Conservation (phyloP, 2,888 invertebrate genomes). For the Temnothorax ravouxi region DNA sequence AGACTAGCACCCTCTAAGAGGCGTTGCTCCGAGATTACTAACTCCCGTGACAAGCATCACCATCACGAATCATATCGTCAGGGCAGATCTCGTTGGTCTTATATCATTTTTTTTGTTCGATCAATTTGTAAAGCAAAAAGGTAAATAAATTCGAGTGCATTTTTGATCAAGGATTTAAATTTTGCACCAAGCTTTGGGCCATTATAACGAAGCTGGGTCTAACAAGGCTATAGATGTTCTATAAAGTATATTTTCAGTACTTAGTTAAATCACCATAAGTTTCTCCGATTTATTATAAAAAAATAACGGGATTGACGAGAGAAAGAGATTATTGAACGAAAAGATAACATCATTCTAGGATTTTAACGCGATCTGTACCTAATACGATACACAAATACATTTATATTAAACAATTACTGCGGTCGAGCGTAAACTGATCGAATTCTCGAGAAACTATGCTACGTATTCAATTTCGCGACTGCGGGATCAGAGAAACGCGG, state of each 20-base stretch:
- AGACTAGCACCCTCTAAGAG: neutral
- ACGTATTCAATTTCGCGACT: constrained; percentile 44
- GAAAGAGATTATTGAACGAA: neutral
- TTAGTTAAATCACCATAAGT: neutral
- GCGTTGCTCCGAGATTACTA: constrained; percentile 27
- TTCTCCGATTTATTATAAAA: neutral
- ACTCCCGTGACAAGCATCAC: neutral
- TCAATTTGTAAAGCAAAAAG: neutral
- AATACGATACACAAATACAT: neutral
- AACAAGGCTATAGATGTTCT: neutral
- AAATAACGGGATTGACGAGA: neutral
- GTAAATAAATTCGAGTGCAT: neutral
- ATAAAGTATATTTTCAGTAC: neutral
- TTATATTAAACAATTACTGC: constrained; percentile 22
- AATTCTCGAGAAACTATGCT: constrained; percentile 4
- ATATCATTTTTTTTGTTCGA: neutral
- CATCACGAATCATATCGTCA: neutral
- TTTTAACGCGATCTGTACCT: neutral
- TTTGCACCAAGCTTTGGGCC: neutral
- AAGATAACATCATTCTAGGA: neutral
- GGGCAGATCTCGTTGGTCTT: constrained; percentile 14
- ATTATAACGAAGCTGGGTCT: neutral
- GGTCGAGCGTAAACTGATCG: constrained; percentile 21
- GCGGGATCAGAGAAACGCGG: constrained; percentile 37
- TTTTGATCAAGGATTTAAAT: neutral